Base-by-base conservation (phyloP, 2,797 vertebrate genomes). In the Hypotaenidia philippensis region DNA sequence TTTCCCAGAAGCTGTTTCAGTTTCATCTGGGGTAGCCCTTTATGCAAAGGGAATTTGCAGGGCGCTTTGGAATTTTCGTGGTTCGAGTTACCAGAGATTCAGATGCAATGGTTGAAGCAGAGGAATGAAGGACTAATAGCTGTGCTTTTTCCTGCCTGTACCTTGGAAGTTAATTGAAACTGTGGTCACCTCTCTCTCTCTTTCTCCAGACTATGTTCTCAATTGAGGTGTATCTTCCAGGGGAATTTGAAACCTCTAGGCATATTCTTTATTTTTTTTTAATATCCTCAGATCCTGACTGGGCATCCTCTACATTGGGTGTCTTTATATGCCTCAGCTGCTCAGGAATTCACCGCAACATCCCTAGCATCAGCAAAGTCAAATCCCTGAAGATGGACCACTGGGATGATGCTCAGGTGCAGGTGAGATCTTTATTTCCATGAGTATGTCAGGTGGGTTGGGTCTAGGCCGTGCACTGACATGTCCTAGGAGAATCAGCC, bases 221-320 rank as follows among this genome's bases (percentile, higher is more conserved):
- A 63, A 32, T 21, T 56, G 29, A 77, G 63, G 40, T 10, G 3
- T 68, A 27, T 75, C 19, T 84, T 25, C 52, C 60, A 59, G 60
- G 38, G 23, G 18, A 70, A 45, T 61, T 81, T 32, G 26, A 29
- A 16, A 6, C 32, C 70, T 87, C 49, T 38, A 52, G n/a, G 69
- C 44, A 66, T 50, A 84, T 27, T 22, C 17, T 49, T 60, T 84
- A 77, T 93, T 87, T 63, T 47, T 45, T 47, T 47, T 47, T 22
- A 47, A 63, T 95, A 61, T 59, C 52, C 44, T 85, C 71, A 98
- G 98, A 97, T 76, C 97, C 98, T 68, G 95, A 97, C 59, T 98
- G 98, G 98, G 98, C 97, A 36, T 98, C 97, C 10, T 97, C 91
- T 82, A 97, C 97, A 45, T 92, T 98, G 80, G 98, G 98, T 83